Conservation (phyloP, 1,140 invertebrate species). For the Chlorops oryzae region DNA sequence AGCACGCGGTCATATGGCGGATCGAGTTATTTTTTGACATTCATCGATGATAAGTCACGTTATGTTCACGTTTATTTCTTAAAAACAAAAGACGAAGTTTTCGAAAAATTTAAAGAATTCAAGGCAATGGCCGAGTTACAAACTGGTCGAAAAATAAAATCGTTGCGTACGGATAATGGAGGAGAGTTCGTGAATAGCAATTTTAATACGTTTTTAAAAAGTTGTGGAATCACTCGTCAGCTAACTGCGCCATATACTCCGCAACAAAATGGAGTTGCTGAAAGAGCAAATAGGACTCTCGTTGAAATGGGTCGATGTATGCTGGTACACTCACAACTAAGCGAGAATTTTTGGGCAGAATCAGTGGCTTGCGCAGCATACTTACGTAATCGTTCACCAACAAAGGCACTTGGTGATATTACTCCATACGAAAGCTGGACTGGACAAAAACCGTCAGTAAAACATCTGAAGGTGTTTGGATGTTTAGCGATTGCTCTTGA, state of each 20-base stretch:
- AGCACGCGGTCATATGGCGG: conserved; percentile 1
- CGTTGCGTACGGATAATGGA: conserved; percentile 6
- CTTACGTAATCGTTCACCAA: conserved; percentile 18
- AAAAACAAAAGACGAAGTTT: conserved; percentile 23
- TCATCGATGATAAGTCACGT: conserved; percentile 45
- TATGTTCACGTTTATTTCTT: conserved; percentile 41
- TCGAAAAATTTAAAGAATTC: conserved; percentile 11
- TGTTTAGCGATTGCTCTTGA: conserved; percentile 1
- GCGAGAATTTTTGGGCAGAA: conserved; percentile 23
- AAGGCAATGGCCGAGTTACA: conserved; percentile 9
- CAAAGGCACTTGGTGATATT: not conserved
- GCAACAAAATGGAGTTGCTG: conserved; percentile 38
- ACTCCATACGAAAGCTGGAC: conserved; percentile 2
- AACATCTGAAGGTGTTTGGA: conserved; percentile 7
- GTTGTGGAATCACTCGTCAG: conserved; percentile 18
- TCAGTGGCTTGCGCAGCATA: conserved; percentile 19
- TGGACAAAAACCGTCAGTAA: not conserved
- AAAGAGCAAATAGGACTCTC: conserved; percentile 20
- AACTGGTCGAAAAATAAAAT: conserved; percentile 10
- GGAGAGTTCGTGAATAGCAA: conserved; percentile 1
- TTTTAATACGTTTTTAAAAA: conserved; percentile 7
- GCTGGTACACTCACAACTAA: conserved; percentile 11
- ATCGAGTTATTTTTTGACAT: conserved; percentile 12
- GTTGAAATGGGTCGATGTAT: conserved; percentile 20
- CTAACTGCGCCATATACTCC: conserved; percentile 28